These are phyloP conservation scores for Trachythela sp. DNA, from an alignment of 64 coral and sea anemone genomes.

Conservation along the genomic window DNA sequence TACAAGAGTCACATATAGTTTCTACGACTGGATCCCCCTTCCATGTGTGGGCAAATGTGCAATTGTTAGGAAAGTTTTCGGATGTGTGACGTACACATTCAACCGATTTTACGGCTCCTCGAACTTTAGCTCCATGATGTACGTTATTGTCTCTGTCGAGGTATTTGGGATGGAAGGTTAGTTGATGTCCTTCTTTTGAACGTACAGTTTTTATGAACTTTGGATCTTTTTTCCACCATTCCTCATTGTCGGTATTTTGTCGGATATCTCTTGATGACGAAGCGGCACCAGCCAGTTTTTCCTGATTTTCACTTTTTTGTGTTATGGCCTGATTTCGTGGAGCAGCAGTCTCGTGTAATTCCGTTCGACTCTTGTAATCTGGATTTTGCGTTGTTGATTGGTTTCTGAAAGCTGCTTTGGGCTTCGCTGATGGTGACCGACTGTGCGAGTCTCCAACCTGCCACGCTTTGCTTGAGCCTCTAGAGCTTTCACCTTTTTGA, in stretches of 20 bases:
- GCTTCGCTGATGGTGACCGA: no score
- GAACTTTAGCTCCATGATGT: background rate
- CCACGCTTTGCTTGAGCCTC: background rate
- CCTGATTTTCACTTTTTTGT: no score
- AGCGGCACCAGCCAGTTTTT: no score
- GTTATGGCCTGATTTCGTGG: no score
- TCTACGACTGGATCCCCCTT: background rate
- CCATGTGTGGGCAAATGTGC: background rate
- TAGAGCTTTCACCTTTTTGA: background rate
- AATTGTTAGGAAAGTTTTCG: background rate
- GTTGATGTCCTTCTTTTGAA: background rate
- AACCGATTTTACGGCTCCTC: background rate
- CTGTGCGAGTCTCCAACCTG: background rate
- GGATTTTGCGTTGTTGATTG: no score
- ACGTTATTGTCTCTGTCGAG: background rate
- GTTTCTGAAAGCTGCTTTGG: background rate
- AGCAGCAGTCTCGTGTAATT: no score
- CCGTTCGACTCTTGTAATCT: no score
- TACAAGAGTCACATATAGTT: background rate
- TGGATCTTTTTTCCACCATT: background rate
- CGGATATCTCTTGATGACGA: background rate
- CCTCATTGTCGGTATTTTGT: background rate
- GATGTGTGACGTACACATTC: background rate
- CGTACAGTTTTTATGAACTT: background rate
- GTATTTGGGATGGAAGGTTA: background rate